phyloP scores from a whole-genome alignment of 2,113 vertebrate genomes.

The Aphyosemion australe region DNA sequence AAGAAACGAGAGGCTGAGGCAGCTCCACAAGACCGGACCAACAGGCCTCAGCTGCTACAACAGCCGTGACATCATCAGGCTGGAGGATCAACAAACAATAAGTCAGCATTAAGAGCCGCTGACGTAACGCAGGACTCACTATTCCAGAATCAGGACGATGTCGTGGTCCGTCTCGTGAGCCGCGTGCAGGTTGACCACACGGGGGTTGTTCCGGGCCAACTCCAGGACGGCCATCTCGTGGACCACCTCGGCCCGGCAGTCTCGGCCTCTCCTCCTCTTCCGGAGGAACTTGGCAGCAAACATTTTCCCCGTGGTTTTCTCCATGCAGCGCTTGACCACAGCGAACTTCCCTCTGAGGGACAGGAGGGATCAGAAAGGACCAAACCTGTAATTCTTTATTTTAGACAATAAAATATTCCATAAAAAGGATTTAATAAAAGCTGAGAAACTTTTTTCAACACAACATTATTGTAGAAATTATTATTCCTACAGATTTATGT shows the following conservation, averaged over 20 bases:
- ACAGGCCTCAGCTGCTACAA: constrained; percentile 21
- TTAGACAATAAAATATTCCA: neutral
- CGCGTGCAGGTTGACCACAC: constrained; percentile 89
- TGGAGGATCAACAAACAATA: too few species aligned
- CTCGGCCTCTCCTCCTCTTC: constrained; percentile 91
- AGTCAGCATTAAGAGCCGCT: neutral
- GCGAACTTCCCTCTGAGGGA: constrained; percentile 89
- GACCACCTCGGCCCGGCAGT: constrained; percentile 90
- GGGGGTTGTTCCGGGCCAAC: constrained; percentile 82
- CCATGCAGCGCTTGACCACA: constrained; percentile 90
- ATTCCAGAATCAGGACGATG: constrained; percentile 91
- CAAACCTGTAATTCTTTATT: neutral
- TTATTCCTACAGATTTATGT: too few species aligned
- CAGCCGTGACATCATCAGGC: neutral
- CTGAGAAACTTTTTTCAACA: too few species aligned
- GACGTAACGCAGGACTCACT: constrained; percentile 82
- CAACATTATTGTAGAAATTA: too few species aligned
- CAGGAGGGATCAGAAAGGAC: neutral
- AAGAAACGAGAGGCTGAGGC: neutral
- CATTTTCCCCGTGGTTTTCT: constrained; percentile 89
- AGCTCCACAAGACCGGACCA: neutral
- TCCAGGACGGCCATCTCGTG: constrained; percentile 96
- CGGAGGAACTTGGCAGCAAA: constrained; percentile 95
- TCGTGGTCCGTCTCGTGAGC: constrained; percentile 92
- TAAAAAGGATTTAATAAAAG: neutral